Conservation (phyloP, 2,797 vertebrate species). For the Labroides dimidiatus region DNA sequence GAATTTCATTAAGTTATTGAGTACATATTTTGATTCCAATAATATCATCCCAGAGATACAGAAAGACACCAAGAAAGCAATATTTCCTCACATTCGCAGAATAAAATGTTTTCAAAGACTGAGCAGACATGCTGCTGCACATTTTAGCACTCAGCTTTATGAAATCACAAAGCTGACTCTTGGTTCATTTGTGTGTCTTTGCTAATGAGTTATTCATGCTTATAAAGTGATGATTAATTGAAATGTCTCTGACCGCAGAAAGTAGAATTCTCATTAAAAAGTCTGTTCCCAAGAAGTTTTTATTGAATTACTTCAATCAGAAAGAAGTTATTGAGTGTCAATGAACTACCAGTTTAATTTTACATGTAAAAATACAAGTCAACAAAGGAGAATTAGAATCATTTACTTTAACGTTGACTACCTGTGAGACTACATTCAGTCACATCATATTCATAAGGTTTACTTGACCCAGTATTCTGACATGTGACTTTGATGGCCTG, state of each 20-base stretch:
- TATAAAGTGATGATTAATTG: conserved; percentile 67
- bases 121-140: conserved; percentile 6
- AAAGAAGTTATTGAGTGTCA: conserved; percentile 32
- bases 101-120: neutral
- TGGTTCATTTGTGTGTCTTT: conserved; percentile 28
- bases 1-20: conserved; percentile 30
- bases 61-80: neutral
- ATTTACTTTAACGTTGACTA: neutral
- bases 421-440: conserved; percentile 4
- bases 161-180: conserved; percentile 27
- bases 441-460: neutral
- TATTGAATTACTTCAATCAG: conserved; percentile 46
- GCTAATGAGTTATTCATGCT: conserved; percentile 59
- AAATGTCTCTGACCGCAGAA: conserved; percentile 33
- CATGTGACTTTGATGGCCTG: neutral
- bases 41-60: conserved; percentile 13
- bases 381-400: conserved; percentile 35
- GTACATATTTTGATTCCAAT: conserved; percentile 23
- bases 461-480: neutral
- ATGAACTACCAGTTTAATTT: conserved; percentile 6
- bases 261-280: conserved; percentile 42
- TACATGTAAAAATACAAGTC: conserved; percentile 33
- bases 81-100: conserved; percentile 1
- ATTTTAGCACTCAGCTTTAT: conserved; percentile 10
- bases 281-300: conserved; percentile 40